phyloP scores from a whole-genome alignment of 2,113 vertebrate species.

The Marcusenius ussheri region DNA sequence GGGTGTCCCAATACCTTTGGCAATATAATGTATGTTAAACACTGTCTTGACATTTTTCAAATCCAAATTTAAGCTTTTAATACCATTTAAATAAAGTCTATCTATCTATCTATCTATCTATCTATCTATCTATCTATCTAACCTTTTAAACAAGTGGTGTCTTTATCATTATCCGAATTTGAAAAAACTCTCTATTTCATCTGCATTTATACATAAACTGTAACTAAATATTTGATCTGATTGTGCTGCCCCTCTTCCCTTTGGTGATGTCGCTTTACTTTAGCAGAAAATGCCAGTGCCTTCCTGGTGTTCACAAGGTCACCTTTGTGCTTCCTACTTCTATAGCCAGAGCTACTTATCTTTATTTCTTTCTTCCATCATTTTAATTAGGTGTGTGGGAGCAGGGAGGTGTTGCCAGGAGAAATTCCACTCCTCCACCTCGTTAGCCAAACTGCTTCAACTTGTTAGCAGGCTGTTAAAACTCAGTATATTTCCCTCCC shows the following conservation, averaged over 20 bases:
- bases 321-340: not conserved
- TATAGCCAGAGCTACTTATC: not conserved
- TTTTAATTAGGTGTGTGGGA: constrained; percentile 1
- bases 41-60: not conserved
- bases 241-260: not conserved
- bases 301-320: not conserved
- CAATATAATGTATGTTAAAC: not conserved
- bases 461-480: not conserved
- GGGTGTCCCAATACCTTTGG: no score
- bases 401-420: not conserved
- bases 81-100: not conserved
- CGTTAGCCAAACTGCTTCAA: not conserved
- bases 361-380: not conserved
- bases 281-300: not conserved
- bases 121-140: not conserved
- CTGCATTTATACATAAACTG: not conserved
- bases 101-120: not conserved
- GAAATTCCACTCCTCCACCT: not conserved
- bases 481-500: not conserved
- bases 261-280: not conserved
- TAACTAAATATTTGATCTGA: not conserved
- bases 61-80: not conserved
- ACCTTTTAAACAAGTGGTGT: not conserved
- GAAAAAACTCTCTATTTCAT: not conserved
- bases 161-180: not conserved